A percentile compares a stretch with the other conserved stretches of the same genome.
Conservation (phyloP, 2,888 invertebrate genomes). For the Morpho achilles region DNA sequence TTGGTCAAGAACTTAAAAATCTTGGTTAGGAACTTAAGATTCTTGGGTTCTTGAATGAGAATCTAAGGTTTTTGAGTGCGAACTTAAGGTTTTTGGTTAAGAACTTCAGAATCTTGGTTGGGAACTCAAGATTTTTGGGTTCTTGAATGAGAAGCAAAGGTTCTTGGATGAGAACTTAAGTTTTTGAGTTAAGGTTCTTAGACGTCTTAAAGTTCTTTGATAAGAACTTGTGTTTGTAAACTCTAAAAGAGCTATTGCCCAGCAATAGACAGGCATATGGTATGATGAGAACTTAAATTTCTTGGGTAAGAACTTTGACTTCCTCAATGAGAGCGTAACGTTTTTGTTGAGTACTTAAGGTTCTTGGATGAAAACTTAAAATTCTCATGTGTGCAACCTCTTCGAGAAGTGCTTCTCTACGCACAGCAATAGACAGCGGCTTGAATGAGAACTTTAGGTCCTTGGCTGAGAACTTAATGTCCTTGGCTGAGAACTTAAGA, state of each 20-base stretch:
- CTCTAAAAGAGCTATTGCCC: no score
- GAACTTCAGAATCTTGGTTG: neutral
- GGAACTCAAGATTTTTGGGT: neutral
- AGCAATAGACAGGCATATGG: no score
- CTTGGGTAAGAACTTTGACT: no score
- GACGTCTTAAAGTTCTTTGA: neutral
- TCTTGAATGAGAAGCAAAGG: neutral
- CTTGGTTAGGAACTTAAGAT: neutral
- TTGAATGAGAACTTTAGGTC: conserved; percentile 30
- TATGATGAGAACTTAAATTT: no score
- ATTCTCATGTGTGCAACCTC: conserved; percentile 44
- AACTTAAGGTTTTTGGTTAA: neutral
- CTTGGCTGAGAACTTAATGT: neutral
- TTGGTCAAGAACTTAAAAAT: neutral
- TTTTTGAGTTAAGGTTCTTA: no score
- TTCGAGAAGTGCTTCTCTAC: conserved; percentile 67
- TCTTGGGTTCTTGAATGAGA: no score
- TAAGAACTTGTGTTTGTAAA: neutral
- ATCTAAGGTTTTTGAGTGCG: no score
- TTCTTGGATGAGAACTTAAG: neutral
- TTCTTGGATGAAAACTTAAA: no score
- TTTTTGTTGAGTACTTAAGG: no score
- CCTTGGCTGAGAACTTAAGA: neutral
- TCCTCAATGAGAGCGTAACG: no score
- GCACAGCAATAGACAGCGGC: conserved; percentile 62